phyloP scores from a whole-genome alignment of 2,888 invertebrate genomes.

The Petrolisthes manimaculis region DNA sequence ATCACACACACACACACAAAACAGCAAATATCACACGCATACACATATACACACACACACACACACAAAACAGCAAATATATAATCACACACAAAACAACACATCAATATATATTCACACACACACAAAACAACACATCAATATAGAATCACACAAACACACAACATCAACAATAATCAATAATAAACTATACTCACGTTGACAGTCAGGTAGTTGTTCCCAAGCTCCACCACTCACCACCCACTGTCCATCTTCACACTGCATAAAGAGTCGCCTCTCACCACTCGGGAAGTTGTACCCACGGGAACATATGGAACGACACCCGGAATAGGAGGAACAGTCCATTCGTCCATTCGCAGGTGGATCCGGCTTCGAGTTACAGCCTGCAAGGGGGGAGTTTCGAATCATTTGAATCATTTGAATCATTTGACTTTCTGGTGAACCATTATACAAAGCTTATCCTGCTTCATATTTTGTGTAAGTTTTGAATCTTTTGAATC shows the following conservation, averaged over 20 bases:
- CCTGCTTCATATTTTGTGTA: too few species aligned
- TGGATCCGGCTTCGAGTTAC: constrained; percentile 39
- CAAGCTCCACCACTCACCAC: constrained; percentile 71
- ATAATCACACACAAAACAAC: neutral
- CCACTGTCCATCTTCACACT: constrained; percentile 74
- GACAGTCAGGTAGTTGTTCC: constrained; percentile 75
- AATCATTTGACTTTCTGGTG: too few species aligned
- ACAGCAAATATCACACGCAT: neutral
- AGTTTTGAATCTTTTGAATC: too few species aligned
- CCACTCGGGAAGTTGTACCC: constrained; percentile 75
- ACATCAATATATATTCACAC: too few species aligned
- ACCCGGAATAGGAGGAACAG: constrained; percentile 71
- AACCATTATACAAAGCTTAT: too few species aligned
- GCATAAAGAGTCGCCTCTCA: constrained; percentile 71
- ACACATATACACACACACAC: neutral
- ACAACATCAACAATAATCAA: neutral
- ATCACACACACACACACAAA: too few species aligned
- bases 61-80: neutral
- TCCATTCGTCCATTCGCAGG: constrained; percentile 49
- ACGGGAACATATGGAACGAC: constrained; percentile 72
- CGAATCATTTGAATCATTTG: too few species aligned
- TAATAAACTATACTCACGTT: constrained; percentile 74
- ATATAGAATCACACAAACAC: neutral
- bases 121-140: neutral
- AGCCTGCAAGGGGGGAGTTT: constrained; percentile 23